These are phyloP conservation scores for Drosophila pegasa DNA, from an alignment of 2,888 invertebrate genomes.

Conservation along the genomic window DNA sequence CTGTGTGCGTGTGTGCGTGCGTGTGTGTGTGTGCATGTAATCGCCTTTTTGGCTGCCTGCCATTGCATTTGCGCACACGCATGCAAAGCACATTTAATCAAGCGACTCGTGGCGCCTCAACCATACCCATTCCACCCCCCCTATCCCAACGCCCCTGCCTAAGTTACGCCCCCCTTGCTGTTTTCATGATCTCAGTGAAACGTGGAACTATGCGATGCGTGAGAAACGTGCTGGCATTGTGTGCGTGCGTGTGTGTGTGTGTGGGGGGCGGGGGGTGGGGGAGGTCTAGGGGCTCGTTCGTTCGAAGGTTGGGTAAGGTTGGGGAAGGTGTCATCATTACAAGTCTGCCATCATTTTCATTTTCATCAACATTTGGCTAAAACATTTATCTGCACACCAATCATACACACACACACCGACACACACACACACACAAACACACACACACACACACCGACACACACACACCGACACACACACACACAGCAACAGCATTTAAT, in stretches of 20 bases:
- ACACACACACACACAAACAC: not conserved
- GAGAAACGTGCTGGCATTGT: conserved; percentile 1
- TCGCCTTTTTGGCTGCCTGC: conserved; percentile 57
- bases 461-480: not conserved
- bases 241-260: not conserved
- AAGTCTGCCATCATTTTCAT: conserved; percentile 44
- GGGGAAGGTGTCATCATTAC: conserved; percentile 57
- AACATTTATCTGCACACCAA: conserved; percentile 69
- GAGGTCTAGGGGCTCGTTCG: not conserved
- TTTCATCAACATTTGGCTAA: conserved; percentile 66
- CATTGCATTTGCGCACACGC: conserved; percentile 62
- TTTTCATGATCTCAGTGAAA: not conserved
- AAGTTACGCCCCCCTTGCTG: no score
- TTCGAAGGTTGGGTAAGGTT: not conserved
- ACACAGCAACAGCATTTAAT: conserved; percentile 48
- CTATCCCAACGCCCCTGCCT: no score
- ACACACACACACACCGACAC: not conserved
- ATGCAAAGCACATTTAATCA: conserved; percentile 72
- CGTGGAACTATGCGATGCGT: conserved; percentile 24
- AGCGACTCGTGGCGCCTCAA: conserved; percentile 21
- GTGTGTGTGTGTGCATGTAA: conserved; percentile 30
- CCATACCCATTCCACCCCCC: not conserved
- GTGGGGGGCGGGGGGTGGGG: not conserved
- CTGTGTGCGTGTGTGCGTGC: conserved; percentile 15
- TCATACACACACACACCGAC: conserved; percentile 29